A percentile compares a stretch with the other conserved stretches of the same genome.
Conservation (phyloP, 2,113 vertebrate species). For the Laterallus jamaicensis region DNA sequence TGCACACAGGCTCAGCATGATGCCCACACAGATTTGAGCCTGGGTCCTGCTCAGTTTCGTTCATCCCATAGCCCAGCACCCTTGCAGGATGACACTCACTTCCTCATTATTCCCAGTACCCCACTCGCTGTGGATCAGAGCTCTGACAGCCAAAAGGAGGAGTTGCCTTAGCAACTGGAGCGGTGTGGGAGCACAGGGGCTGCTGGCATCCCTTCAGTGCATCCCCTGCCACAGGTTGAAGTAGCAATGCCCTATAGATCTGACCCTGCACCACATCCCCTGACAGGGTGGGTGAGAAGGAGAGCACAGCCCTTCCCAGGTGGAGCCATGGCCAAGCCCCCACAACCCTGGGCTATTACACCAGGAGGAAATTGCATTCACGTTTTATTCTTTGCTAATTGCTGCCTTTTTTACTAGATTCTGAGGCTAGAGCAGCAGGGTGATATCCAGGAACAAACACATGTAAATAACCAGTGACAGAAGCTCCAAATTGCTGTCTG, state of each 20-base stretch:
- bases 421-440: neutral
- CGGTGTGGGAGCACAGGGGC: neutral
- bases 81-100: neutral
- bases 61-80: accelerated
- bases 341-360: neutral
- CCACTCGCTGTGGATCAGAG: neutral
- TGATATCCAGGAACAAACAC: neutral
- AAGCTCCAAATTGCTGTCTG: neutral
- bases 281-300: neutral
- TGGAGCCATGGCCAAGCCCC: neutral
- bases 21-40: neutral
- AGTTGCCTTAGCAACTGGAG: neutral
- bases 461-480: neutral
- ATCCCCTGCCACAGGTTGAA: neutral
- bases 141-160: neutral
- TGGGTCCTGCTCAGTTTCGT: neutral
- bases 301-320: neutral
- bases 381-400: neutral
- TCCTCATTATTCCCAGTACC: neutral
- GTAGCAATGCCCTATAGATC: too few species aligned
- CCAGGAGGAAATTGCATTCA: neutral
- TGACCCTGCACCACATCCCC: neutral
- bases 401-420: neutral
- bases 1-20: accelerated
- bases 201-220: neutral